Percentiles rank a stretch among this genome's conserved stretches.
Evolutionary conservation across 1,140 invertebrate genomes (phyloP).

Genomic region (Philopotamus ludificatus): DNA sequence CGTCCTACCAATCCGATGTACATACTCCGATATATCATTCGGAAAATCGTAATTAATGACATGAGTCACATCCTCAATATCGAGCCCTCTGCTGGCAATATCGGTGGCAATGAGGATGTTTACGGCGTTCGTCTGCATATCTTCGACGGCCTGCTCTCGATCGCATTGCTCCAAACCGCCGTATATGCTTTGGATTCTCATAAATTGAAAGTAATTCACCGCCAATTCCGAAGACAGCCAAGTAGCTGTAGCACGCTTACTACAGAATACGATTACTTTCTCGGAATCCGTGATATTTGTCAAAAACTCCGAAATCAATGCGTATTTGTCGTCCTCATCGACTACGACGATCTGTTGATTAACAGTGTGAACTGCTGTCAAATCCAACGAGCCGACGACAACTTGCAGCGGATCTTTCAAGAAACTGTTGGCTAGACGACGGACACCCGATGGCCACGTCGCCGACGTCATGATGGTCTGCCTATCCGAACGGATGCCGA

Average conservation of each 20-base stretch:
- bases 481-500: conserved; percentile 75
- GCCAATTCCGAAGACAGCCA: conserved; percentile 77
- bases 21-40: conserved; percentile 87
- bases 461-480: conserved; percentile 87
- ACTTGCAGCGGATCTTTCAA: conserved; percentile 88
- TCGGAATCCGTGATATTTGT: conserved; percentile 66
- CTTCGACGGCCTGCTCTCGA: conserved; percentile 79
- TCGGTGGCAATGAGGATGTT: conserved; percentile 91
- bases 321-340: conserved; percentile 60
- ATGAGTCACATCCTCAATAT: conserved; percentile 89
- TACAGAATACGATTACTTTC: conserved; percentile 87
- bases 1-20: conserved; percentile 84
- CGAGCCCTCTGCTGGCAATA: conserved; percentile 87
- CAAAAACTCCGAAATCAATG: conserved; percentile 58
- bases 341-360: conserved; percentile 73
- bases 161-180: conserved; percentile 86
- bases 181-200: conserved; percentile 78
- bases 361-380: conserved; percentile 81
- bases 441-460: conserved; percentile 84
- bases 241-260: conserved; percentile 77
- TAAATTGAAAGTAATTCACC: no score
- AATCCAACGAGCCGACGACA: conserved; percentile 82
- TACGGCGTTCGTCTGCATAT: conserved; percentile 73
- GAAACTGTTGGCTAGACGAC: conserved; percentile 77
- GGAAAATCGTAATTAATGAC: conserved; percentile 87